phyloP scores from a whole-genome alignment of 2,797 vertebrate genomes.

The Myotis pilosus region DNA sequence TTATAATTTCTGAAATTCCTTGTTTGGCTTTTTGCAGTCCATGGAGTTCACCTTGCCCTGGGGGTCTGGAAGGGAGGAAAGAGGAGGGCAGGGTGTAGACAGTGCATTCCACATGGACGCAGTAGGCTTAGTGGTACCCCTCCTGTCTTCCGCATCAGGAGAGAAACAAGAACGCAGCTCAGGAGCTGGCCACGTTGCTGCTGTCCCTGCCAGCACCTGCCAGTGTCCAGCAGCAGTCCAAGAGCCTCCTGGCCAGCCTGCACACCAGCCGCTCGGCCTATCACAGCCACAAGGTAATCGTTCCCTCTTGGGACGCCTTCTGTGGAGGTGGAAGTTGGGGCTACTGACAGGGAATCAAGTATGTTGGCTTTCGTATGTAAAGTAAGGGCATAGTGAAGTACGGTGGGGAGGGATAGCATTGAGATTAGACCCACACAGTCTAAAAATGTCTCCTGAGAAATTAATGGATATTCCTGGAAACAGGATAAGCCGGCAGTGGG shows the following conservation, averaged over 20 bases:
- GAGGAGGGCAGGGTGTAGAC: neutral
- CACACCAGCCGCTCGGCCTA: slow-evolving; percentile 97
- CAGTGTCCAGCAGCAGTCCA: slow-evolving; percentile 98
- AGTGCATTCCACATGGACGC: neutral
- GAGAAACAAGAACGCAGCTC: slow-evolving; percentile 93
- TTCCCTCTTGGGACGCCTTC: neutral
- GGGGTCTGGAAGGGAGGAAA: neutral
- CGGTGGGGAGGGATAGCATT: neutral
- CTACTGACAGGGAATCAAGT: neutral
- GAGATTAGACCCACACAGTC: neutral
- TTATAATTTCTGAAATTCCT: neutral
- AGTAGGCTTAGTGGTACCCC: neutral
- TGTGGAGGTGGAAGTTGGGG: neutral
- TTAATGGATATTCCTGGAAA: neutral
- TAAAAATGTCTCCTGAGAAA: neutral
- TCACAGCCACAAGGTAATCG: slow-evolving; percentile 96
- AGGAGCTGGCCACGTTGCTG: slow-evolving; percentile 95
- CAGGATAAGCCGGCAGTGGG: neutral
- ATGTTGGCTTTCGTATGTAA: neutral
- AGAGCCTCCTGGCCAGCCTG: slow-evolving; percentile 97
- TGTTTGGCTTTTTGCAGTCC: slow-evolving; percentile 8
- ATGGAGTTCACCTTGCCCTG: neutral
- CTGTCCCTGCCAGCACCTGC: slow-evolving; percentile 96
- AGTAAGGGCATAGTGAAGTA: neutral
- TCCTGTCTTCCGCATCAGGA: slow-evolving; percentile 85